These are phyloP conservation scores for Coregonus clupeaformis DNA, from an alignment of 2,113 vertebrate species.

Conservation along the genomic window DNA sequence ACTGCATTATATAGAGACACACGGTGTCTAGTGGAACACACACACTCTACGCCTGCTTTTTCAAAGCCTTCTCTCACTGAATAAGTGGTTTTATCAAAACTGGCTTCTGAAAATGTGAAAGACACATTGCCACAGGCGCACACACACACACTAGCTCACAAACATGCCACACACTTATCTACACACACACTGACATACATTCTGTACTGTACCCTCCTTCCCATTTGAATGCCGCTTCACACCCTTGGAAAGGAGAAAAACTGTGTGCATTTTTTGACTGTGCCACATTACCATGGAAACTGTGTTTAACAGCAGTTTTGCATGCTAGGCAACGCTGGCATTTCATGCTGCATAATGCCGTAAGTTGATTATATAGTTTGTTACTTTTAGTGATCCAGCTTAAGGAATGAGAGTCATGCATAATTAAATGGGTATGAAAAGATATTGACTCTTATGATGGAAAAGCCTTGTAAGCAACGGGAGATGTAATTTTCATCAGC, in stretches of 20 bases:
- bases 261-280: constrained; percentile 20
- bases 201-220: background rate
- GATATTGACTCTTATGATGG: background rate
- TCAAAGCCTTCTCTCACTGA: constrained; percentile 12
- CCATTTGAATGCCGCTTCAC: background rate
- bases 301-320: constrained; percentile 43
- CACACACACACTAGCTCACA: constrained; percentile 6
- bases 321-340: constrained; percentile 29
- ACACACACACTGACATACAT: constrained; percentile 6
- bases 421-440: background rate
- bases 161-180: constrained; percentile 1
- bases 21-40: background rate
- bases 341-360: constrained; percentile 43
- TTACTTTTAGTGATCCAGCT: constrained; percentile 1
- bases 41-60: background rate
- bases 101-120: constrained; percentile 14
- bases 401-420: background rate
- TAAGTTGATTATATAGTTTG: constrained; percentile 12
- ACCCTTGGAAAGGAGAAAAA: constrained; percentile 4
- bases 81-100: constrained; percentile 15
- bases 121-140: constrained; percentile 19
- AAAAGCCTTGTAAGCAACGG: background rate
- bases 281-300: constrained; percentile 55
- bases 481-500: background rate
- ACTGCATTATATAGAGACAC: no score